phyloP scores from a whole-genome alignment of 2,113 vertebrate genomes.

The Platysternon megacephalum region DNA sequence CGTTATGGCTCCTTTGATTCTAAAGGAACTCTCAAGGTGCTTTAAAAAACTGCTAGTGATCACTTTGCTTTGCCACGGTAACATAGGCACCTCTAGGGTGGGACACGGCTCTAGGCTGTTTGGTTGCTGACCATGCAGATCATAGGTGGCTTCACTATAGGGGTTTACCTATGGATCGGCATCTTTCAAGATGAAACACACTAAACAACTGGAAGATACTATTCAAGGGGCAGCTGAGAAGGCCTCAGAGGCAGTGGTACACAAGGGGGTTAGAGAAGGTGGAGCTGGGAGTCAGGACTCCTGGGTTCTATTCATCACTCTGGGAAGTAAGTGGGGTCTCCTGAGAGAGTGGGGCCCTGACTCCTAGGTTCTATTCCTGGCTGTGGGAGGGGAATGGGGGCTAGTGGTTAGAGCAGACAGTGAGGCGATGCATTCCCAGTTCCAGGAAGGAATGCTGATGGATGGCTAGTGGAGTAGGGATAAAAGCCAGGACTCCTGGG shows the following conservation, averaged over 20 bases:
- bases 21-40: background rate
- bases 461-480: background rate
- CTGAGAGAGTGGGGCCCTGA: background rate
- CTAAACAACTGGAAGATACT: background rate
- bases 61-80: background rate
- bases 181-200: background rate
- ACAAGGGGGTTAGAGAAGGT: too few relatives aligned
- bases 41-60: background rate
- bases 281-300: background rate
- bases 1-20: background rate
- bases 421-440: background rate
- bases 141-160: background rate
- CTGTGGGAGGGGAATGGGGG: background rate
- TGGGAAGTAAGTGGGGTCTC: too few relatives aligned
- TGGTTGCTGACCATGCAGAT: background rate
- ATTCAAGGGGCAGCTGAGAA: background rate
- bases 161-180: background rate
- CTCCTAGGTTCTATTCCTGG: background rate
- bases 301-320: background rate
- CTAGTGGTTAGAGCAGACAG: background rate
- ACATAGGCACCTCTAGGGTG: background rate
- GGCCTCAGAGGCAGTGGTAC: background rate
- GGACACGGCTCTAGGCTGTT: background rate
- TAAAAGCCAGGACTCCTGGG: background rate
- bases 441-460: background rate